Conservation (phyloP, 2,113 vertebrate genomes). For the Tringa solitaria region DNA sequence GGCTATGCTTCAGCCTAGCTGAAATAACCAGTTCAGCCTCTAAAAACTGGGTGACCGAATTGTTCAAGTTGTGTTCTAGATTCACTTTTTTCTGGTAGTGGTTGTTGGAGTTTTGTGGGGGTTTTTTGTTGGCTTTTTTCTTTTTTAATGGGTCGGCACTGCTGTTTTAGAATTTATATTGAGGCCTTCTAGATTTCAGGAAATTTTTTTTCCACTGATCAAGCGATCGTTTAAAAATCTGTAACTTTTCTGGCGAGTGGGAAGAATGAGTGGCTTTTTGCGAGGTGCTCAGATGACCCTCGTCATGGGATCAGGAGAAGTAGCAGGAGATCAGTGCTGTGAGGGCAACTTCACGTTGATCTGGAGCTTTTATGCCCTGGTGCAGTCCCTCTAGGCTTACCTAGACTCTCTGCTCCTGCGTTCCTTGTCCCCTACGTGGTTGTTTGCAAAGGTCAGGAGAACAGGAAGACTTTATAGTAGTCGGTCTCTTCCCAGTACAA, state of each 20-base stretch:
- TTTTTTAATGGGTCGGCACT: background rate
- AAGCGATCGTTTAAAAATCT: background rate
- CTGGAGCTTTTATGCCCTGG: background rate
- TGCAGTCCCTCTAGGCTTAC: fast-evolving
- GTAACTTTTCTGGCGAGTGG: fast-evolving
- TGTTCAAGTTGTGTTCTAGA: background rate
- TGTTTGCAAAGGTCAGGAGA: background rate
- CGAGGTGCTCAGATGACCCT: fast-evolving
- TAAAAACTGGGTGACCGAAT: background rate
- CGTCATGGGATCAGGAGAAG: background rate
- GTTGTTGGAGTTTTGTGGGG: background rate
- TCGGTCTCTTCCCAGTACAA: fast-evolving
- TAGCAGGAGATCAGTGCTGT: background rate
- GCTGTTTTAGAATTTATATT: background rate
- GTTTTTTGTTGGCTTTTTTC: background rate
- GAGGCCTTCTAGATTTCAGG: background rate
- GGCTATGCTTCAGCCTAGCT: background rate
- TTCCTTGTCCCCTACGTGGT: background rate
- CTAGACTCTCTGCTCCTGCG: background rate
- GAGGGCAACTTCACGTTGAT: background rate
- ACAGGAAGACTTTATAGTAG: fast-evolving
- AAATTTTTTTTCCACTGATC: background rate
- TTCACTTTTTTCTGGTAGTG: background rate
- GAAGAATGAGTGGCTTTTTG: background rate
- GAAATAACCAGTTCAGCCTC: background rate